Percentiles rank a stretch among this genome's conserved stretches.
phyloP scores from a whole-genome alignment of 2,113 vertebrate species.

The Loxodonta africana region DNA sequence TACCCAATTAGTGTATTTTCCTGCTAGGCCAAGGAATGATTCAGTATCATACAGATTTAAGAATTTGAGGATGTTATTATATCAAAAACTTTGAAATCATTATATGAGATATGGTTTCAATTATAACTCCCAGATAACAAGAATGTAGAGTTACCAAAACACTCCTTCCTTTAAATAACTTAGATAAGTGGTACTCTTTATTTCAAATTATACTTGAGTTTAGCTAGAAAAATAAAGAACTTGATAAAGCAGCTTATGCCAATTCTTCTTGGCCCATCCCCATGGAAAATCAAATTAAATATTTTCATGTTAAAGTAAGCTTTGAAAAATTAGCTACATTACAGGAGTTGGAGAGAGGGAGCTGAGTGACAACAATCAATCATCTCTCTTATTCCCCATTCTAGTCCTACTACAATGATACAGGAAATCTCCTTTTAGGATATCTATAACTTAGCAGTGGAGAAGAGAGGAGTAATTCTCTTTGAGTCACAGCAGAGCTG shows the following conservation, averaged over 20 bases:
- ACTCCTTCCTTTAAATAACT: constrained; percentile 33
- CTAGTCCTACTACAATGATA: not conserved
- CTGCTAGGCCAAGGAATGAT: not conserved
- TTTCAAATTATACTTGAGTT: constrained; percentile 1
- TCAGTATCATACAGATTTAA: not conserved
- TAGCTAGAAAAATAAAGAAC: constrained; percentile 40
- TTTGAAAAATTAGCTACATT: constrained; percentile 15
- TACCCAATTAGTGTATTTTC: not conserved
- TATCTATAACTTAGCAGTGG: not conserved
- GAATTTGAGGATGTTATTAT: not conserved
- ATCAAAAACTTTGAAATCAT: not conserved
- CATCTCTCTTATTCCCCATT: not conserved
- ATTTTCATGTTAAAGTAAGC: not conserved
- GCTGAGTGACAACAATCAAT: not conserved
- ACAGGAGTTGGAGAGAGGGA: not conserved
- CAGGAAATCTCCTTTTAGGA: constrained; percentile 3
- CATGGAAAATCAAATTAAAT: constrained; percentile 1
- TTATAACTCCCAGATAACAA: not conserved
- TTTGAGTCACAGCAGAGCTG: not conserved
- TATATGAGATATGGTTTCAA: not conserved
- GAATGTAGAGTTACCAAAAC: constrained; percentile 8
- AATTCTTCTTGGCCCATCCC: not conserved
- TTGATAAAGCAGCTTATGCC: not conserved
- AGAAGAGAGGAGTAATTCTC: not conserved
- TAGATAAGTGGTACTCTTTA: not conserved